Base-by-base conservation (phyloP, 2,113 vertebrate genomes). In the Calyptommatus sinebrachiatus region DNA sequence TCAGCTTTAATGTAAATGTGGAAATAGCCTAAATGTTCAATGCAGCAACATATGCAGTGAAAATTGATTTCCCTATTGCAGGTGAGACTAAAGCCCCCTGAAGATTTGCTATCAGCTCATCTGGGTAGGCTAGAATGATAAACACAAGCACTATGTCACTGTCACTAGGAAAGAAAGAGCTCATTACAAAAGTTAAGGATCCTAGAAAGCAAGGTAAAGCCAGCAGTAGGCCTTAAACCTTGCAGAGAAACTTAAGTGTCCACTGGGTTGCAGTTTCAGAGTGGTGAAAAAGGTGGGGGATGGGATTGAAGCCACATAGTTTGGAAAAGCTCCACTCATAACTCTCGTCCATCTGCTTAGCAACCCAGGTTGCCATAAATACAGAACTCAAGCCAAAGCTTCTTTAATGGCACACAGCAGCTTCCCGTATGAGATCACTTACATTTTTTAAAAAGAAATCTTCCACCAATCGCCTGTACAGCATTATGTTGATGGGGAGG, bases 361-460 rank as follows among this genome's bases (percentile, higher is more conserved):
- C 82, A 90, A 86, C 85, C 87, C 84, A 89, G 79, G 85, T 79
- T 91, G 79, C 83, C 82, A 82, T 67, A 63, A 86, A 66, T 77
- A 83, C 35, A 85, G 60, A 83, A 29, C 48, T 84, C 74, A 68
- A 80, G 65, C 28, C 78, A 84, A 83, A 90, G 82, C 62, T 77
- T 87, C 71, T 87, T 84, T 73, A 68, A 68, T 69, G 29, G 77
- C 85, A 75, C 1, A 81, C 0, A 1, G 82, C 80, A 65, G 48
- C 50, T 77, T 24, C 35, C 61, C 41, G 26, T 48, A 79, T 83
- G 84, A 83, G 29, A 84, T 73, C 70, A 83, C 84, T 83, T 78
- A 29, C n/a, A 53, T 35, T 70, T 57, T 76, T 61, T 81, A 35
- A 41, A 41, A 41, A 70, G 48, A 80, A 80, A 73, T 57, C 71